Evolutionary conservation across 2,797 vertebrate species (phyloP), one percentile per base, ranked within the genome.

Genomic region (Galaxias olidus): DNA sequence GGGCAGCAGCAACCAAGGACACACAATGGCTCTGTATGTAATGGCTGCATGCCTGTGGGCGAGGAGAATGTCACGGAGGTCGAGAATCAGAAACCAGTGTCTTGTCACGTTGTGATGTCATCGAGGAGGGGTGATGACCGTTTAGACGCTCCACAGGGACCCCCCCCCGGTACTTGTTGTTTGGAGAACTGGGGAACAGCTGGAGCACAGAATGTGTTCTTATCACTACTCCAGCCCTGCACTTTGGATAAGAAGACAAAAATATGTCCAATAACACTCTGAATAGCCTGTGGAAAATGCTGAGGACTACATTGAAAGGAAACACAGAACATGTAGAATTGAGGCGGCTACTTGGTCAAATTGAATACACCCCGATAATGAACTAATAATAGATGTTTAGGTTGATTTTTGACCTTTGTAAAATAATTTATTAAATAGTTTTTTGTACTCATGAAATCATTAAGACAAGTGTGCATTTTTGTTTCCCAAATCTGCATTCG

Each of bases 121-220:
- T 61, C 10, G 11, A 10, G 40, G 11, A 10, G 40, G 42, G 20
- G 9, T 41, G 61, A 60, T 15, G 15, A 19, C 40, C 10, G 19
- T 8, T 14, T 17, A 62, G 47, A 19, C 61, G 47, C 54, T 60
- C 11, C n/a, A 40, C 30, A 46, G 9, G 50, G 18, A 13, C 30
- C 6, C 30, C 6, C 30, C 53, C 17, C 8, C 30, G n/a, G 10
- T 49, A 2, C 48, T 50, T 55, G 17, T 48, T 46, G 14, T 66
- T 48, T 62, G 30, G 45, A 47, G 52, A 56, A 41, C 20, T 30
- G 0, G 8, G 1, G 41, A 78, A 58, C 65, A 69, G 74, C 61
- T 72, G 59, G 20, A 64, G 17, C 4, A 49, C 48, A 30, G 44
- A 7, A 14, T 45, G 56, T 12, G 15, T 52, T 17, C 48, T 54